phyloP scores from a whole-genome alignment of 2,113 vertebrate genomes.

The Passer montanus region DNA sequence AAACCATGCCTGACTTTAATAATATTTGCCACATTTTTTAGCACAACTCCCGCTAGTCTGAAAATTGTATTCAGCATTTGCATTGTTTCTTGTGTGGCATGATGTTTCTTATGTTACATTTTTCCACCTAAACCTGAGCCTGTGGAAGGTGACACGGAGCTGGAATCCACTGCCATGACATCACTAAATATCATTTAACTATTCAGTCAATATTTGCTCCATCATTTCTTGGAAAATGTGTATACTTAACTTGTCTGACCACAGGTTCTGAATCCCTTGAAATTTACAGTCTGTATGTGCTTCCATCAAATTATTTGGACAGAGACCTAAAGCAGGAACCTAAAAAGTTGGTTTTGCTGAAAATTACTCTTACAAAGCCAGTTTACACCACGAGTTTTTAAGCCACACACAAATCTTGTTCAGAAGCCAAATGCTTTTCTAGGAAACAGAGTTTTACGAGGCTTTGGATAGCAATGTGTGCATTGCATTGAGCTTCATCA shows the following conservation, averaged over 20 bases:
- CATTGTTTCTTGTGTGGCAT: neutral
- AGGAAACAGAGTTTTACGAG: neutral
- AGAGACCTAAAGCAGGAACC: conserved; percentile 22
- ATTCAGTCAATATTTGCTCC: neutral
- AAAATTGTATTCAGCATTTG: neutral
- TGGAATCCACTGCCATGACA: neutral
- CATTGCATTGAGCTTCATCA: neutral
- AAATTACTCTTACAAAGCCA: conserved; percentile 1
- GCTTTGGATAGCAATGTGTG: neutral
- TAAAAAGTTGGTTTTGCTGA: neutral
- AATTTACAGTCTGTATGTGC: conserved; percentile 16
- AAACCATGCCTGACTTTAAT: neutral
- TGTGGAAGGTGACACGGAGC: neutral
- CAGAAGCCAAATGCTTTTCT: neutral
- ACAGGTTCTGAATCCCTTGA: neutral
- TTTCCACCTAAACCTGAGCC: conserved; percentile 27
- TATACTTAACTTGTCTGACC: conserved; percentile 32
- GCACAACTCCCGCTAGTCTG: neutral
- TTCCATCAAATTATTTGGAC: conserved; percentile 17
- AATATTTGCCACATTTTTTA: neutral
- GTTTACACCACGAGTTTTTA: neutral
- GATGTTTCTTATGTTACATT: neutral
- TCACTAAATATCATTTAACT: neutral
- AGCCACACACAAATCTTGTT: neutral
- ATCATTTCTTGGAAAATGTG: conserved; percentile 7